Evolutionary conservation across 37 sponge, comb jelly and placozoan genomes (phyloP).

Genomic region (Aplysina aerophoba): DNA sequence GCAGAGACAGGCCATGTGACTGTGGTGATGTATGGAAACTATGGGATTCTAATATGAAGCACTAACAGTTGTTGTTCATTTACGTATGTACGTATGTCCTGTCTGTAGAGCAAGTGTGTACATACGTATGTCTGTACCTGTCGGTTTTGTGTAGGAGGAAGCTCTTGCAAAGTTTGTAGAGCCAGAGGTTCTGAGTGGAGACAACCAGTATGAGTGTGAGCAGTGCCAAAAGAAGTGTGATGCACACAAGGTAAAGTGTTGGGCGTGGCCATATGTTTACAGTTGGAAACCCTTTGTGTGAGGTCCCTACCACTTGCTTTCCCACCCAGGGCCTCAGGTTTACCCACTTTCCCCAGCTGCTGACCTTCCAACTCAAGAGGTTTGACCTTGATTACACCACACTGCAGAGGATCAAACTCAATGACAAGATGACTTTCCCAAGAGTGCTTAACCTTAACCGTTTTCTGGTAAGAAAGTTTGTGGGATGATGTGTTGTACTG

Average conservation of each 20-base stretch:
- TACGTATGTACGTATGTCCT: constrained; percentile 15
- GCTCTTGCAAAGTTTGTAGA: constrained; percentile 83
- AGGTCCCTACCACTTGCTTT: background rate
- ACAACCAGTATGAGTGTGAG: constrained; percentile 91
- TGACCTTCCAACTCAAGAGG: constrained; percentile 92
- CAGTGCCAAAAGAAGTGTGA: constrained; percentile 86
- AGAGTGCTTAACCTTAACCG: constrained; percentile 69
- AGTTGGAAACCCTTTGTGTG: background rate
- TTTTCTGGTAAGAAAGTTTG: constrained; percentile 47
- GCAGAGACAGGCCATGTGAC: background rate
- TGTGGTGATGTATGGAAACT: background rate
- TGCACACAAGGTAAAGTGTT: constrained; percentile 85
- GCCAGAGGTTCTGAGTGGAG: constrained; percentile 81
- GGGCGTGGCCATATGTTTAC: background rate
- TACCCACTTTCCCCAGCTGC: constrained; percentile 82
- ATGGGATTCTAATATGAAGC: too few relatives aligned
- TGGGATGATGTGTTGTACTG: background rate
- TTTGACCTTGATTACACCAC: constrained; percentile 94
- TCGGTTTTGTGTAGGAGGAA: constrained; percentile 65
- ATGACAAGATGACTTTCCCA: constrained; percentile 95
- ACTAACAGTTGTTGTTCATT: too few relatives aligned
- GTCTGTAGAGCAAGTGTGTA: background rate
- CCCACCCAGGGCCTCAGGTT: constrained; percentile 86
- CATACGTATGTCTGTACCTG: background rate
- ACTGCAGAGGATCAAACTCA: constrained; percentile 90